Base-by-base conservation (phyloP, 2,113 vertebrate genomes). In the Daubentonia madagascariensis region DNA sequence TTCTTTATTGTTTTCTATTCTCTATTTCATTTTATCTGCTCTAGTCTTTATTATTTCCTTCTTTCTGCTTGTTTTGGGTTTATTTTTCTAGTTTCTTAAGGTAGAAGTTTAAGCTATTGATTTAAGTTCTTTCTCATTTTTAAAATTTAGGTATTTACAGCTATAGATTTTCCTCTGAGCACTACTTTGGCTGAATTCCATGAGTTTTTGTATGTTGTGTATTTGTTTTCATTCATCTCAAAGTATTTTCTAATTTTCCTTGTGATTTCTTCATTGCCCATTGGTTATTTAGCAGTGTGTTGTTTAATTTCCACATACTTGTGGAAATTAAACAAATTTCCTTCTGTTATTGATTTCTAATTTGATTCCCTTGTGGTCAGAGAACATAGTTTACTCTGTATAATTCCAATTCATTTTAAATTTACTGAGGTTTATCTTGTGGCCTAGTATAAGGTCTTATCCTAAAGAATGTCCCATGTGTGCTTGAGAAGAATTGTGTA, bases 301-400 rank as follows among this genome's bases (percentile, higher is more conserved):
- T 86, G 22, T 28, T 94, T 81, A 91, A 80, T 85, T 63, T 37
- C 11, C 17, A 65, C 2, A 28, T 85, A 79, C 65, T 70, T 91
- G 3, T 88, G 57, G 57, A 85, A 79, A 12, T 85, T 11, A 45
- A 45, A 50, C 45, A 78, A 75, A 68, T 91, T 88, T 91, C 17
- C 63, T 85, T 94, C 57, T 72, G 18, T 45, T 91, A 89, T 40
- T 76, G 20, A 93, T 89, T 93, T 96, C 22, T 84, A 87, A 83
- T 87, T 95, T 93, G 45, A 80, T 50, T 89, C 0, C 32, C 13
- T 35, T 22, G 5, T 96, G 35, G 35, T 61, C 70, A 61, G 79
- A 89, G 43, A 52, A 17, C 16, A 61, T 85, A 43, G 3, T 83
- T 84, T 25, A 37, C n/a, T 76, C 79, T 72, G 30, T 32, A 52